Evolutionary conservation across 2,888 invertebrate genomes (phyloP).

Genomic region (Anthophora plumipes): DNA sequence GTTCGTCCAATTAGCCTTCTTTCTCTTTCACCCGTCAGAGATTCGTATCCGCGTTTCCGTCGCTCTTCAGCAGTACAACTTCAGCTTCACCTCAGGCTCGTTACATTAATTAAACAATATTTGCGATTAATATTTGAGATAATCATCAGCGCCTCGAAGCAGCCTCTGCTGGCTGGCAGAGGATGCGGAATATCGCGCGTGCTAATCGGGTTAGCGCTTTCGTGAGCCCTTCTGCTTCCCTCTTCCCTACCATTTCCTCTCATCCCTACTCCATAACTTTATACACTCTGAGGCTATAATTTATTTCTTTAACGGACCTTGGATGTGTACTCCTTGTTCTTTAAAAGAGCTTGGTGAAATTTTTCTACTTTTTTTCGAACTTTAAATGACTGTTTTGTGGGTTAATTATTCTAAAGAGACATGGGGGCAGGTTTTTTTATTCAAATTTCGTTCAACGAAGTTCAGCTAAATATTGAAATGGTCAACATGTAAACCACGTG

Average conservation of each 20-base stretch:
- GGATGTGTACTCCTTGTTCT: no score
- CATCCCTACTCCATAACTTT: not conserved
- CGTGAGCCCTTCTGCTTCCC: constrained; percentile 56
- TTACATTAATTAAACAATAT: constrained; percentile 83
- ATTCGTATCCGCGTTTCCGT: constrained; percentile 53
- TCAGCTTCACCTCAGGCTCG: constrained; percentile 68
- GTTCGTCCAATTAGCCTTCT: constrained; percentile 21
- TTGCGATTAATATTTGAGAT: constrained; percentile 83
- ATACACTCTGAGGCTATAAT: not conserved
- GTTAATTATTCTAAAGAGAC: not conserved
- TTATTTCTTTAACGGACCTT: constrained; percentile 3
- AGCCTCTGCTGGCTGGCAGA: constrained; percentile 60
- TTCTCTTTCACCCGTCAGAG: constrained; percentile 14
- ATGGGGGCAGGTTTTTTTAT: no score
- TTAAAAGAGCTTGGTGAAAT: not conserved
- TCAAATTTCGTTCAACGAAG: no score
- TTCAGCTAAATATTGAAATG: no score
- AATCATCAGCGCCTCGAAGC: constrained; percentile 81
- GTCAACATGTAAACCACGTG: no score
- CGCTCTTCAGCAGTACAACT: constrained; percentile 54
- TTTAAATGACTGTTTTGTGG: not conserved
- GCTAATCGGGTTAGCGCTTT: constrained; percentile 78
- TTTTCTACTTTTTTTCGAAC: not conserved
- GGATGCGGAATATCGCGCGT: constrained; percentile 75
- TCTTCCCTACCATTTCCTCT: constrained; percentile 19